A percentile compares a stretch with the other conserved stretches of the same genome.
Conservation (phyloP, 2,888 invertebrate genomes). For the Prenolepis imparis region DNA sequence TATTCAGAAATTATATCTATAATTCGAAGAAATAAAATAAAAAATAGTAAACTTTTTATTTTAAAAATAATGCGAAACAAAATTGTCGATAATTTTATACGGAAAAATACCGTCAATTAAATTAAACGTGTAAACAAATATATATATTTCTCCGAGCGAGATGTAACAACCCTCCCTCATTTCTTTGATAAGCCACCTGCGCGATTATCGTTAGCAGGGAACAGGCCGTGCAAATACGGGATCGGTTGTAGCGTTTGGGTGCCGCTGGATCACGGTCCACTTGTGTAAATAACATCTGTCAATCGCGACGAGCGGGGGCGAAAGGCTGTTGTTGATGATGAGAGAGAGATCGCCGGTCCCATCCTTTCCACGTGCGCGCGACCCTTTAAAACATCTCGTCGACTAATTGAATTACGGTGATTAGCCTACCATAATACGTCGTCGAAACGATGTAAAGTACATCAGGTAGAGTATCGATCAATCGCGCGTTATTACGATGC, state of each 20-base stretch:
- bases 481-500: background rate
- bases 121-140: constrained; percentile 22
- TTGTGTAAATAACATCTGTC: constrained; percentile 84
- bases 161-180: constrained; percentile 16
- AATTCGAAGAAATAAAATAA: background rate
- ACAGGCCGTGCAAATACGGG: constrained; percentile 62
- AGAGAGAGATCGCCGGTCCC: constrained; percentile 31
- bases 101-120: constrained; percentile 15
- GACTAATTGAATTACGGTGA: constrained; percentile 47
- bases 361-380: constrained; percentile 14
- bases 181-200: constrained; percentile 52
- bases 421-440: constrained; percentile 19
- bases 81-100: background rate
- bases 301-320: constrained; percentile 72
- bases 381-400: constrained; percentile 47
- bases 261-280: constrained; percentile 62
- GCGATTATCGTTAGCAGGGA: constrained; percentile 57
- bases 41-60: background rate
- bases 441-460: constrained; percentile 16
- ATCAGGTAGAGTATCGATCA: constrained; percentile 2
- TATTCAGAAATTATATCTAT: background rate
- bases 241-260: constrained; percentile 58
- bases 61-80: background rate
- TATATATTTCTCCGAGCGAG: constrained; percentile 2
- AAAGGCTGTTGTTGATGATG: constrained; percentile 21